A percentile compares a stretch with the other conserved stretches of the same genome.
Conservation (phyloP, 2,888 invertebrate genomes). For the Orchestes rusci region DNA sequence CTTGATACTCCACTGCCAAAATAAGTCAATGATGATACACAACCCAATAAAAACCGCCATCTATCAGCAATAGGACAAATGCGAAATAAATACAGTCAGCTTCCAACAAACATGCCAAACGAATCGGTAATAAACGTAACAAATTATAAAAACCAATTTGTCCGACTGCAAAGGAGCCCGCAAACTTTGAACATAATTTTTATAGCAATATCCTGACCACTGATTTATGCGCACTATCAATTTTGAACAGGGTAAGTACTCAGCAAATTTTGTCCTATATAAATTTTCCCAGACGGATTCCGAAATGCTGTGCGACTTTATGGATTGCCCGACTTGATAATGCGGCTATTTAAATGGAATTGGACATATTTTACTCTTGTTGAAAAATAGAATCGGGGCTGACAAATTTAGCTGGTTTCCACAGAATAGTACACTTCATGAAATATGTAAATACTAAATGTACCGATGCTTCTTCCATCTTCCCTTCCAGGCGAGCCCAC, state of each 20-base stretch:
- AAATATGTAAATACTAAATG: too few relatives aligned
- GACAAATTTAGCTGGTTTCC: too few relatives aligned
- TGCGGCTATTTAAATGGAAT: constrained; percentile 31
- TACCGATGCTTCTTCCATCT: too few relatives aligned
- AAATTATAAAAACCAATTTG: constrained; percentile 41
- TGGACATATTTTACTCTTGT: constrained; percentile 16
- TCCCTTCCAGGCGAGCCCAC: too few relatives aligned
- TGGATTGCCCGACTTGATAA: constrained; percentile 36
- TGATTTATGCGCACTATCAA: constrained; percentile 40
- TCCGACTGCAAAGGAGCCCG: constrained; percentile 38
- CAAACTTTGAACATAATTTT: constrained; percentile 41
- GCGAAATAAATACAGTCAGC: constrained; percentile 8
- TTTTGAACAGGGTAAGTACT: constrained; percentile 38
- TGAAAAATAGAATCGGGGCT: not conserved
- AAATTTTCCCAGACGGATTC: constrained; percentile 34
- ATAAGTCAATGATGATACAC: too few relatives aligned
- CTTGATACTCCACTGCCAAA: too few relatives aligned
- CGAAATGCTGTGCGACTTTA: constrained; percentile 34
- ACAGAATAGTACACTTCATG: too few relatives aligned
- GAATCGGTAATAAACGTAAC: constrained; percentile 37
- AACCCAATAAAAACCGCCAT: too few relatives aligned
- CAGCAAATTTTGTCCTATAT: constrained; percentile 40
- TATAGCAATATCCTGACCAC: constrained; percentile 39
- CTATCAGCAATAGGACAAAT: too few relatives aligned
- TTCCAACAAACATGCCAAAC: constrained; percentile 16